Base-by-base conservation (phyloP, 2,888 invertebrate species). In the Itoplectis maculator region DNA sequence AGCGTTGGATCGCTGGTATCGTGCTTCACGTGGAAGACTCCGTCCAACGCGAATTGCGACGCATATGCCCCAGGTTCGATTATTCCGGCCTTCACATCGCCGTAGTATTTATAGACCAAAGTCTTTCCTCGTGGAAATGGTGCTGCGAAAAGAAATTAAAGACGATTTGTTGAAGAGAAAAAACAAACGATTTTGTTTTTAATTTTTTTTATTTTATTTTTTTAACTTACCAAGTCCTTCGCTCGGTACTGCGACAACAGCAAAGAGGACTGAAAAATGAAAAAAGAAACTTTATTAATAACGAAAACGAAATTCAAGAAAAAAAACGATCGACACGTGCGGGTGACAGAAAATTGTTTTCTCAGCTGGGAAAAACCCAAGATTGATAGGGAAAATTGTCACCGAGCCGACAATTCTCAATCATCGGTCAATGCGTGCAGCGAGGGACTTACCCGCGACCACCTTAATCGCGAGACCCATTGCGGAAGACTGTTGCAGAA, bases 111-210 rank as follows among this genome's bases (percentile, higher is more conserved):
- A 87, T 93, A 94, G 56, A 91, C 86, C 20, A 92, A 72, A 75
- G 94, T 94, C 86, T 94, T 93, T 56, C 93, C 94, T 90, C 93
- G 93, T 63, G 95, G 95, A 42, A 90, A 88, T 42, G 84, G 87
- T 5, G 81, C 90, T 90, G 69, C 18, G 18, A 13, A 15, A 47
- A 65, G 0, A 11, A 72, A 49, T 40, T 5, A 42, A 0, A 70
- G 49, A 49, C 29, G 29, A 29, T 29, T 29, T 29, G 29, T 63
- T 63, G 23, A 65, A 56, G 47, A 82, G 15, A 63, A 15, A n/a
- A n/a, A n/a, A n/a, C n/a, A n/a, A n/a, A n/a, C n/a, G n/a, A n/a
- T 6, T 23, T 20, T 8, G 13, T 56, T 45, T 15, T 45, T 7
- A 56, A 29, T 0, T 56, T 5, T 35, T 59, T 29, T 5, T 72